A percentile compares a stretch with the other conserved stretches of the same genome.
Evolutionary conservation across 2,113 vertebrate genomes (phyloP).

Genomic region (Cryptotis parvus): DNA sequence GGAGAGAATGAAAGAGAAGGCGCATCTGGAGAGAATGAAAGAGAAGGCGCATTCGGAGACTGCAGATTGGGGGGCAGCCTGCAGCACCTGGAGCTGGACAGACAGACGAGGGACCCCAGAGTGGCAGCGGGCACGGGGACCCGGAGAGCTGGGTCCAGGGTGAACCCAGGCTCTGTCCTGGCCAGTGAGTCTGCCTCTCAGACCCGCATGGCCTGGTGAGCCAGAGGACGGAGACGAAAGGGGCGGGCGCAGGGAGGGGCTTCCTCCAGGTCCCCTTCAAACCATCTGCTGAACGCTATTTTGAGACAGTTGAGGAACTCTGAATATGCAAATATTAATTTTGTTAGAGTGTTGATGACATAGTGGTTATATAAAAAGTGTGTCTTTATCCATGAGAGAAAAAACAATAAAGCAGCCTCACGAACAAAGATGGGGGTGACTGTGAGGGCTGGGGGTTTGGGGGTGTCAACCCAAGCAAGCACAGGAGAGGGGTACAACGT

Average conservation of each 20-base stretch:
- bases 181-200: too few relatives aligned
- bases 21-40: too few relatives aligned
- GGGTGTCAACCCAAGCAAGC: background rate
- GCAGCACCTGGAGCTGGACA: too few relatives aligned
- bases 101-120: too few relatives aligned
- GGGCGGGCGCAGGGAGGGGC: background rate
- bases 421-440: background rate
- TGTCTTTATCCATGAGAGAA: background rate
- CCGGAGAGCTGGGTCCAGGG: too few relatives aligned
- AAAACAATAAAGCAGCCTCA: background rate
- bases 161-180: too few relatives aligned
- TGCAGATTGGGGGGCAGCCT: too few relatives aligned
- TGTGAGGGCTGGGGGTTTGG: background rate
- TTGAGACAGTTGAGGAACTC: background rate
- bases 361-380: background rate
- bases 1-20: too few relatives aligned
- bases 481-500: background rate
- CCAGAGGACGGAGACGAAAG: too few relatives aligned
- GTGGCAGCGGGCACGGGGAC: too few relatives aligned
- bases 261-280: background rate
- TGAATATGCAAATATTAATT: background rate
- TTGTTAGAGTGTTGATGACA: background rate
- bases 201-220: too few relatives aligned
- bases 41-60: too few relatives aligned
- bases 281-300: background rate